Evolutionary conservation across 2,888 invertebrate genomes (phyloP), one percentile per base, ranked within the genome.

Genomic region (Halictus quadricinctus): DNA sequence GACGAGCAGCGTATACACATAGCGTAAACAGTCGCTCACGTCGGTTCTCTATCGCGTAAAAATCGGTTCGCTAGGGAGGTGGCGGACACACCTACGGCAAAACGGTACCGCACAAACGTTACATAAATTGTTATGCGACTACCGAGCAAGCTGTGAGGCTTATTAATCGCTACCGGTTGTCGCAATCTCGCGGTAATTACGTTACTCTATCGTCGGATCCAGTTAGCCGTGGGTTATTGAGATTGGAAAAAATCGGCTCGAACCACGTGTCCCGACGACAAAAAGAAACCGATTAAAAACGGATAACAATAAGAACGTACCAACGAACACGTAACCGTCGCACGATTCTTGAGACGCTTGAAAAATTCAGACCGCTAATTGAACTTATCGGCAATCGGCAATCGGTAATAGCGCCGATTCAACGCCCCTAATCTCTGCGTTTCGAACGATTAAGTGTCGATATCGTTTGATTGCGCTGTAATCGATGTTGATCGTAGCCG

Each of bases 71-170:
- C 41, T 58, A 54, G 69, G 48, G 70, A 70, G 43, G 21, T 21
- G 69, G 69, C 79, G 76, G 86, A 70, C 84, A 88, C 85, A 50
- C 82, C 83, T 76, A 79, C 83, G 41, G 43, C 36, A 76, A 73
- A 88, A 89, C 77, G 79, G 80, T 82, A 88, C 80, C 50, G 41
- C 79, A 76, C 58, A 43, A 73, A 46, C 70, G 86, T 88, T 89
- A 88, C 77, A 87, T 88, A 89, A 88, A 87, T 84, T 81, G 72
- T 76, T 79, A 79, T 82, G 75, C 41, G 72, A 72, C 72, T 78
- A 54, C 83, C 13, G 18, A 76, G 74, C 79, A 54, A 77, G n/a
- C 79, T 69, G 74, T 43, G 79, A 70, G 72, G 72, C 72, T 76
- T 76, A 83, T 87, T 88, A 87, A 87, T 70, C 72, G 78, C 64